phyloP scores from a whole-genome alignment of 2,113 vertebrate species.

The Prochilodus magdalenae region DNA sequence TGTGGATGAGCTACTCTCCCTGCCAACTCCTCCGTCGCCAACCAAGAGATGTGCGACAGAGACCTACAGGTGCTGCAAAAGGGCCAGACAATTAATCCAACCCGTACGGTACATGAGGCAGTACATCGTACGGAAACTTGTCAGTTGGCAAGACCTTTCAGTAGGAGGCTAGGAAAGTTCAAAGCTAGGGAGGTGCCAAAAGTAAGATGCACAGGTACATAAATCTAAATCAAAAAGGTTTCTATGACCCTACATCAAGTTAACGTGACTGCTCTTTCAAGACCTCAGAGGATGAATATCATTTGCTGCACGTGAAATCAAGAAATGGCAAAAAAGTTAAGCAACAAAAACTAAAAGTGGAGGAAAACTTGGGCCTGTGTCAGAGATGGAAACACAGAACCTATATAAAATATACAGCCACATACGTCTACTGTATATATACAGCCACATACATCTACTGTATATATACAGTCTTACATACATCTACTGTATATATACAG shows the following conservation, averaged over 20 bases:
- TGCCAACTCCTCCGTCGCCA: no score
- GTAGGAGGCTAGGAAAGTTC: neutral
- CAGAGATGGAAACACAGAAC: neutral
- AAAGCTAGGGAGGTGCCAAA: neutral
- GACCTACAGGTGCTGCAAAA: constrained; percentile 24
- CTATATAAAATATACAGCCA: no score
- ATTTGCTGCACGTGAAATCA: neutral
- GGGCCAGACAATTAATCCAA: neutral
- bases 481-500: no score
- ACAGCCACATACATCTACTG: no score
- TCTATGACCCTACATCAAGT: constrained; percentile 29
- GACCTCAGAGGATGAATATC: neutral
- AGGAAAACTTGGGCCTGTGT: neutral
- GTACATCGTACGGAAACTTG: neutral
- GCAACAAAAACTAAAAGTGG: constrained; percentile 4
- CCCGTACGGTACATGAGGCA: neutral
- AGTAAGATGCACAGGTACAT: neutral
- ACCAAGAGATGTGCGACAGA: neutral
- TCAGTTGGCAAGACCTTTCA: neutral
- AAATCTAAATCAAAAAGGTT: neutral
- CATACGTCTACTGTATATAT: no score
- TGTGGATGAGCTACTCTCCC: constrained; percentile 23
- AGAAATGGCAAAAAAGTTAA: neutral
- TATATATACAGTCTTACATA: no score
- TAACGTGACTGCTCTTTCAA: neutral